Evolutionary conservation across 2,888 invertebrate genomes (phyloP).

Genomic region (Drosophila putrida): DNA sequence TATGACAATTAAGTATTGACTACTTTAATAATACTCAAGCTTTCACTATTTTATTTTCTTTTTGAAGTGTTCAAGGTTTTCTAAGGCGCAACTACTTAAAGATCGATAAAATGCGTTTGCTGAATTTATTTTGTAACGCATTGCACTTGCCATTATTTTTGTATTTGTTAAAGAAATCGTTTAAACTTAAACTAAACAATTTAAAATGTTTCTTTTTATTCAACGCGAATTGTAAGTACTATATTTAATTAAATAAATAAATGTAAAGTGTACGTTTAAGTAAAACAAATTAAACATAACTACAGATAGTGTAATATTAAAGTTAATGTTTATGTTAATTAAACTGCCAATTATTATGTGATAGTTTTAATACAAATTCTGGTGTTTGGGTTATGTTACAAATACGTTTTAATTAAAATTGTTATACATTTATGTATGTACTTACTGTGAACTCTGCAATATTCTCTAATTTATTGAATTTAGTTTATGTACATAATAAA

Average conservation of each 20-base stretch:
- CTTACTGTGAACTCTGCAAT: slow-evolving; percentile 70
- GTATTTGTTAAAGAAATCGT: slow-evolving; percentile 49
- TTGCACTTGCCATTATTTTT: slow-evolving; percentile 80
- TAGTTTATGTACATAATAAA: slow-evolving; percentile 70
- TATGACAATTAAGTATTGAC: background rate
- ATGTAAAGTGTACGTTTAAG: slow-evolving; percentile 34
- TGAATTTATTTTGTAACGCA: slow-evolving; percentile 33
- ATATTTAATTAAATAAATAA: slow-evolving; percentile 21
- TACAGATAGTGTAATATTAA: slow-evolving; percentile 22
- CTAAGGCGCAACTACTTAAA: slow-evolving; percentile 23
- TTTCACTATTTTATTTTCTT: slow-evolving; percentile 11
- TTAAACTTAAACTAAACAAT: slow-evolving; percentile 7
- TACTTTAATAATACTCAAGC: slow-evolving; percentile 24
- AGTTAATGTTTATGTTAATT: slow-evolving; percentile 60
- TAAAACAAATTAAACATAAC: slow-evolving; percentile 47
- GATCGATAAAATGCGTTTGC: slow-evolving; percentile 34
- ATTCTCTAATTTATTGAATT: slow-evolving; percentile 79
- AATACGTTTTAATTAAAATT: slow-evolving; percentile 21
- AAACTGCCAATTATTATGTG: slow-evolving; percentile 83
- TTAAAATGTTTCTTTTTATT: slow-evolving; percentile 26
- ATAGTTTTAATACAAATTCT: slow-evolving; percentile 75
- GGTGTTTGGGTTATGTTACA: slow-evolving; percentile 74
- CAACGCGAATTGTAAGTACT: slow-evolving; percentile 47
- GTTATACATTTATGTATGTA: slow-evolving; percentile 24
- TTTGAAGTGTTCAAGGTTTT: slow-evolving; percentile 48